phyloP scores from a whole-genome alignment of 2,113 vertebrate genomes.

The Vulpes lagopus region DNA sequence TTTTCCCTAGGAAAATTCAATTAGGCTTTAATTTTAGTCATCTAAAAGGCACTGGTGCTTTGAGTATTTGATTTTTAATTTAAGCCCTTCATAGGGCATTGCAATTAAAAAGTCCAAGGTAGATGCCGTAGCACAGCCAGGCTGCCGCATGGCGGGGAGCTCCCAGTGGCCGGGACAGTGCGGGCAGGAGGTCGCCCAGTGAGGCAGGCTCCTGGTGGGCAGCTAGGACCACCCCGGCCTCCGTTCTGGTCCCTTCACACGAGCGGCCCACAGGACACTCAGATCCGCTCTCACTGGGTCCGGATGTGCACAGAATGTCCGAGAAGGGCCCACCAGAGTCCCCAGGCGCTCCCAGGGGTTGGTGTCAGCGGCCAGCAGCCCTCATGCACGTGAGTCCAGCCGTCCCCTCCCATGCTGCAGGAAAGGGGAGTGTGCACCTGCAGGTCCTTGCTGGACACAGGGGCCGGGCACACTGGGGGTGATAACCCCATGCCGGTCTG shows the following conservation, averaged over 20 bases:
- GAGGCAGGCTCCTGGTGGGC: rapidly evolving
- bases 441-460: rapidly evolving
- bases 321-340: no score
- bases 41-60: constrained; percentile 87
- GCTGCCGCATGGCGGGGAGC: constrained; percentile 71
- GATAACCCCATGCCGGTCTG: rapidly evolving
- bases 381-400: rapidly evolving
- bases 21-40: constrained; percentile 89
- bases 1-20: constrained; percentile 89
- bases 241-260: rapidly evolving
- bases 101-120: constrained; percentile 84
- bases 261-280: rapidly evolving
- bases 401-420: rapidly evolving
- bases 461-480: rapidly evolving
- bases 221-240: rapidly evolving
- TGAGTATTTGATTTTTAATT: constrained; percentile 89
- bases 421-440: rapidly evolving
- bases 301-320: background rate
- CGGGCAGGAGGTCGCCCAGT: rapidly evolving
- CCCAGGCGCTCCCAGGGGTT: rapidly evolving
- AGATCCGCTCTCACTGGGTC: rapidly evolving
- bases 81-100: constrained; percentile 86
- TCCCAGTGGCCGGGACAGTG: background rate
- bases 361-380: rapidly evolving
- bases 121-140: constrained; percentile 74